Evolutionary conservation across 37 sponge, comb jelly and placozoan genomes (phyloP), one percentile per base, ranked within the genome.

Genomic region (Bolinopsis microptera): DNA sequence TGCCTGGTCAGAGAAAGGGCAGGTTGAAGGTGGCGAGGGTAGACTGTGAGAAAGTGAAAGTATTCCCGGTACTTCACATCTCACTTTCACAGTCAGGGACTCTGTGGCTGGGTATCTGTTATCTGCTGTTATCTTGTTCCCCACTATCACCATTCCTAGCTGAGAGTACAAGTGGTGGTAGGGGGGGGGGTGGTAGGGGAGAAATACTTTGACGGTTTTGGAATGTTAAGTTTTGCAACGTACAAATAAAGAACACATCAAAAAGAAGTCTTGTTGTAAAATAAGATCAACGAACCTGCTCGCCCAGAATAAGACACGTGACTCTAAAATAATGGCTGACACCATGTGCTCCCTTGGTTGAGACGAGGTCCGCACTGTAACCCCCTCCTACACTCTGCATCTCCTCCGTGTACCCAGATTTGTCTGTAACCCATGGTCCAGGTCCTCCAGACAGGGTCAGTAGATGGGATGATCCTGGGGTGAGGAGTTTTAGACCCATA

Each of bases 21-120:
- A 77, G 33, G 27, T 22, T 16, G 80, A 32, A 77, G 80, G 80
- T 22, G 80, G 80, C 3, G 36, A 9, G 3, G 80, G 80, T 1
- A 77, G 80, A 16, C 33, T 77, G 36, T 77, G 80, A 35, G 80
- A 33, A 8, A 77, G 37, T 33, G 13, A 18, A 18, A 77, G 80
- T 1, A 35, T 77, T 9, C 80, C 80, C 1, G 80, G 80, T 0
- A 77, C 80, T 33, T 77, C 80, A 34, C 80, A 77, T 32, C 80
- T 28, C 2, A 77, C 80, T 77, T 18, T 32, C 1, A 77, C 80
- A 22, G 80, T 16, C 35, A 77, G 80, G 32, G 80, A 35, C 80
- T 77, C 80, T 36, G 32, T 77, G 9, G 80, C 80, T 27, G 80
- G 80, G 80, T 32, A 77, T 9, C 33, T 27, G 80, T 77, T 77